A percentile compares a stretch with the other conserved stretches of the same genome.
Evolutionary conservation across 2,797 vertebrate species (phyloP).

Genomic region (Sciurus carolinensis): DNA sequence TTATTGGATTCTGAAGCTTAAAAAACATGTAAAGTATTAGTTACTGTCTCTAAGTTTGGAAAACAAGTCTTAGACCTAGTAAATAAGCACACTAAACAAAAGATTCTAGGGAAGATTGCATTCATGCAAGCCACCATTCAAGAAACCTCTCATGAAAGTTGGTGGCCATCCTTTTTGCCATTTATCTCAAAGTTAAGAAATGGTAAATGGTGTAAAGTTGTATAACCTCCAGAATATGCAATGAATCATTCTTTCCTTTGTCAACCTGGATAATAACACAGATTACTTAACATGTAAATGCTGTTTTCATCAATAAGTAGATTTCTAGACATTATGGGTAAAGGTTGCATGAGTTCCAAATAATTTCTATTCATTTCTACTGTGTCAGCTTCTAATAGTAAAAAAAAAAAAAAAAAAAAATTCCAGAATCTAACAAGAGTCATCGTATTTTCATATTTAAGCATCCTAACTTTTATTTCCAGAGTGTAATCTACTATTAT

Average conservation of each 20-base stretch:
- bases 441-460: neutral
- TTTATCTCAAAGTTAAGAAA: neutral
- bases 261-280: neutral
- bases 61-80: slow-evolving; percentile 27
- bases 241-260: slow-evolving; percentile 7
- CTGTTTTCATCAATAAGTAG: slow-evolving; percentile 37
- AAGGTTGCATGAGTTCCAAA: slow-evolving; percentile 20
- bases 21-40: neutral
- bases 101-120: neutral
- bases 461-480: slow-evolving; percentile 45
- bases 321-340: slow-evolving; percentile 47
- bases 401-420: slow-evolving; percentile 25
- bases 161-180: neutral
- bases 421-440: neutral
- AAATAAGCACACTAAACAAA: neutral
- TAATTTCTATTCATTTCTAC: slow-evolving; percentile 47
- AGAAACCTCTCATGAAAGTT: slow-evolving; percentile 35
- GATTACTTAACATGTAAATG: neutral
- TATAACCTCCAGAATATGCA: neutral
- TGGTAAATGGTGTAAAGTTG: neutral
- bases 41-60: neutral
- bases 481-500: neutral
- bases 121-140: neutral
- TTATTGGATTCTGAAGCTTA: neutral
- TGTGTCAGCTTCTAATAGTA: slow-evolving; percentile 3